A percentile compares a stretch with the other conserved stretches of the same genome.
Conservation (phyloP, 2,888 invertebrate species). For the Cephalotes varians region DNA sequence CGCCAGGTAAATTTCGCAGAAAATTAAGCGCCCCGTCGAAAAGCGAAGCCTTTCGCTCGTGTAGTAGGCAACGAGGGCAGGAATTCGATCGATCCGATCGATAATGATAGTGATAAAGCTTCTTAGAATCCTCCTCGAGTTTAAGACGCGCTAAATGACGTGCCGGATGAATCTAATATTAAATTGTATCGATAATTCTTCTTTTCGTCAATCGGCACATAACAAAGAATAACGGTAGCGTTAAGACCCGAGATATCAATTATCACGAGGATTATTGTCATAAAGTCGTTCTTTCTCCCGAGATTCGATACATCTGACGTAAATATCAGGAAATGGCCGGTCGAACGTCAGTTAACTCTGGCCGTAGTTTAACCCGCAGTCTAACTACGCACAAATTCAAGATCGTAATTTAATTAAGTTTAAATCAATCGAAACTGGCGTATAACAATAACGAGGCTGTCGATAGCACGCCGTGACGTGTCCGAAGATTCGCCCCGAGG, state of each 20-base stretch:
- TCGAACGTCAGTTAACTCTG: background rate
- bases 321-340: background rate
- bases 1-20: constrained; percentile 50
- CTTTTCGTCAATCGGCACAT: background rate
- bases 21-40: constrained; percentile 38
- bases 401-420: constrained; percentile 39
- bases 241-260: background rate
- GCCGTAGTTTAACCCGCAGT: background rate
- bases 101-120: constrained; percentile 65
- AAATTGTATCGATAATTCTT: constrained; percentile 21
- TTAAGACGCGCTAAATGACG: constrained; percentile 20
- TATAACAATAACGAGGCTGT: constrained; percentile 12
- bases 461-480: constrained; percentile 1
- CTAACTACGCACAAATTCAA: constrained; percentile 22
- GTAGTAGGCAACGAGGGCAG: constrained; percentile 2
- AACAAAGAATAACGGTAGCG: constrained; percentile 20
- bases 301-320: background rate
- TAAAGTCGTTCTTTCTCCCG: background rate
- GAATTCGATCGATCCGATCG: constrained; percentile 49
- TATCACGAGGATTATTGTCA: constrained; percentile 1
- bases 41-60: constrained; percentile 5
- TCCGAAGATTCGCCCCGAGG: background rate
- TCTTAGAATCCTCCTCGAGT: constrained; percentile 24
- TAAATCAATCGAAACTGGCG: constrained; percentile 2
- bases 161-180: constrained; percentile 21